Base-by-base conservation (phyloP, 2,888 invertebrate genomes). In the Drosophila maculinotata region DNA sequence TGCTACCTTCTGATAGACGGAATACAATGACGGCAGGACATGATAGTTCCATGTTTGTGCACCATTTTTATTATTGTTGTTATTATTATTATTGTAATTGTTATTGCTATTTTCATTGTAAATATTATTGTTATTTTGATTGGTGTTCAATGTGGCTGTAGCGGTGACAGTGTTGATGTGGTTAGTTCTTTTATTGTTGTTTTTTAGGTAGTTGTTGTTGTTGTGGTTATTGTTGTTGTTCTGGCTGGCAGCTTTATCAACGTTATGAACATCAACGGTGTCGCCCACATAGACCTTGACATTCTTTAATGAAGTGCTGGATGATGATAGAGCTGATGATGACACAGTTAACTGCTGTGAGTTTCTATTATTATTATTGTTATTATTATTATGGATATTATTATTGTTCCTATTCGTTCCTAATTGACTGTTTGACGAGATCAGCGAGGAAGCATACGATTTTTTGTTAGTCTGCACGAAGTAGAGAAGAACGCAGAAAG, bases 11-110 rank as follows among this genome's bases (percentile, higher is more conserved):
- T 96, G 96, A 90, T 95, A 95, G 91, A 94, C 94, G 91, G 95
- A 95, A 92, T 96, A 96, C 90, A 96, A 93, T 89, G 95, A 95
- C 84, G 96, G 96, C 90, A 96, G 94, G 85, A 96, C 95, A 93
- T 96, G 96, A 92, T 95, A 96, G 91, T 96, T 95, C 96, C 96
- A 96, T 66, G 94, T 93, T 89, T 91, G 91, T 89, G 91, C 90
- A 80, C 89, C 89, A 88, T 87, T 90, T 78, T 91, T 91, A 79
- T 91, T 88, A 71, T 69, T 76, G 42, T 70, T 70, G 20, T 70
- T 69, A 44, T 72, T 59, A 12, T 54, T 63, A 12, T 63, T 71
- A 14, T 74, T 66, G 39, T 45, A 20, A 39, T 39, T 39, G 53
- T 60, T 64, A 85, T 88, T 74, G 87, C 25, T 64, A 51, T 69